A percentile compares a stretch with the other conserved stretches of the same genome.
Evolutionary conservation across 2,113 vertebrate genomes (phyloP).

Genomic region (Tonatia bakeri): DNA sequence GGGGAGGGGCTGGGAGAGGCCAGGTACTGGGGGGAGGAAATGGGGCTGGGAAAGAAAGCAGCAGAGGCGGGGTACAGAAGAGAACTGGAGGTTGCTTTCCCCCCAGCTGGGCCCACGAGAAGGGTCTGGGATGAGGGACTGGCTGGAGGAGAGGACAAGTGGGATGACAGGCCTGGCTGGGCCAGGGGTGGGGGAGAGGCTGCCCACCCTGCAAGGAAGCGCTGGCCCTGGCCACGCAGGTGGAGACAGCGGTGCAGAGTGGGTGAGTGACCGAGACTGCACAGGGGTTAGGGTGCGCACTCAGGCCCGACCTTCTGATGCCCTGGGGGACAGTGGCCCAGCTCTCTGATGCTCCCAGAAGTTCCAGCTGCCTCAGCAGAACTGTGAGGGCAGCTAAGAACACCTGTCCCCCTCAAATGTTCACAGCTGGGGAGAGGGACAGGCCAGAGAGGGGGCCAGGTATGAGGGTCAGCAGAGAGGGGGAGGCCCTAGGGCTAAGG

Average conservation of each 20-base stretch:
- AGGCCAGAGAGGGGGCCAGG: neutral
- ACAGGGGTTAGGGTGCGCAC: too few relatives aligned
- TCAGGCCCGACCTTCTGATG: neutral
- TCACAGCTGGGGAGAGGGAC: neutral
- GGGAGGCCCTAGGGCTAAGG: neutral
- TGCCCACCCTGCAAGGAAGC: neutral
- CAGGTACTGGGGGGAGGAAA: conserved; percentile 66
- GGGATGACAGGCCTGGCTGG: too few relatives aligned
- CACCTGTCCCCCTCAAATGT: neutral
- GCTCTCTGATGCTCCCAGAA: neutral
- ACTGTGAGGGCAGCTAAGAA: neutral
- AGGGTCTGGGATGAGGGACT: neutral
- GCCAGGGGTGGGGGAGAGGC: accelerated
- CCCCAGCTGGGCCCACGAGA: neutral
- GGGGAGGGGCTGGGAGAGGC: neutral
- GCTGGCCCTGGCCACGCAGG: neutral
- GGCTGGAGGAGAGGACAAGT: neutral
- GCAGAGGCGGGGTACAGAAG: too few relatives aligned
- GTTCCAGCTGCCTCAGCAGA: neutral
- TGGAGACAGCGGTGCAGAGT: neutral
- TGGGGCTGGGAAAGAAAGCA: neutral
- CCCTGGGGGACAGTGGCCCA: neutral
- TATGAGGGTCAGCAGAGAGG: too few relatives aligned
- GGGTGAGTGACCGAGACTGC: neutral
- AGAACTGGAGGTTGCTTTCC: neutral